A percentile compares a stretch with the other conserved stretches of the same genome.
Conservation (phyloP, 2,113 vertebrate genomes). For the Dendropsophus ebraccatus region DNA sequence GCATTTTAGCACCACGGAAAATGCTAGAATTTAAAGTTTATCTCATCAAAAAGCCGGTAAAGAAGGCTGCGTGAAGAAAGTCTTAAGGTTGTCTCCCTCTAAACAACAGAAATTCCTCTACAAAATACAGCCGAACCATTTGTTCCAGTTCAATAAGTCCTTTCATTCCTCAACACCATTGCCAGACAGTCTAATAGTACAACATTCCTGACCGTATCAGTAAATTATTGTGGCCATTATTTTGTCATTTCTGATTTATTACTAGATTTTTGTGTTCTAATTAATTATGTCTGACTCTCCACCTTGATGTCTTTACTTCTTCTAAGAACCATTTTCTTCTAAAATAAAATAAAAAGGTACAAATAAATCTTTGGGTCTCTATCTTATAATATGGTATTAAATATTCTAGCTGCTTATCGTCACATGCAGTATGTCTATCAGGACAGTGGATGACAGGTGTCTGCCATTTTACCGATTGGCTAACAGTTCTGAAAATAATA, state of each 20-base stretch:
- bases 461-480: too few relatives aligned
- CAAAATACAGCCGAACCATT: not conserved
- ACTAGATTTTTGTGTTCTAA: not conserved
- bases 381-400: not conserved
- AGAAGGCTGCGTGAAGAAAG: too few relatives aligned
- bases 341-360: not conserved
- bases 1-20: too few relatives aligned
- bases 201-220: not conserved
- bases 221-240: not conserved
- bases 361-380: not conserved
- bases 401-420: not conserved
- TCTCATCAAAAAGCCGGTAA: too few relatives aligned
- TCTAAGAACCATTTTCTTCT: not conserved
- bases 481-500: too few relatives aligned
- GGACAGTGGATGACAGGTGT: not conserved
- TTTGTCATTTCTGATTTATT: not conserved
- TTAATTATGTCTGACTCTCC: not conserved
- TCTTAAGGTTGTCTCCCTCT: too few relatives aligned
- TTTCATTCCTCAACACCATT: not conserved
- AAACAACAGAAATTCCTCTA: not conserved
- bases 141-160: conserved; percentile 2
- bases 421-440: not conserved
- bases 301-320: not conserved
- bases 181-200: not conserved
- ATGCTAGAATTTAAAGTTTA: too few relatives aligned